Evolutionary conservation across 2,797 vertebrate genomes (phyloP), one percentile per base, ranked within the genome.

Genomic region (Scolopax bukidnonensis): DNA sequence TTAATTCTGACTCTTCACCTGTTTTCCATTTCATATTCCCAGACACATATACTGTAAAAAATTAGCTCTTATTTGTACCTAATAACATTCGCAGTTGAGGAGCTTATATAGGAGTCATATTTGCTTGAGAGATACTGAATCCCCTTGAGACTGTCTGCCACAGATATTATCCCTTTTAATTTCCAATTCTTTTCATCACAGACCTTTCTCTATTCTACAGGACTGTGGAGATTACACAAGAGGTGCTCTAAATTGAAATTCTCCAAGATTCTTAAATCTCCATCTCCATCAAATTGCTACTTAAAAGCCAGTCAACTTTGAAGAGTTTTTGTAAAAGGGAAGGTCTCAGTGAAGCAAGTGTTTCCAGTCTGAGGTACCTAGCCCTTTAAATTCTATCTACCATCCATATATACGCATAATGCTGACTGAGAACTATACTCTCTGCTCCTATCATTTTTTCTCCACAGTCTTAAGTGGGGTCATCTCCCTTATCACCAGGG

Each of bases 101-200:
- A 92, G 84, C 75, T 94, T 94, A 94, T 95, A 96, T 6, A 85
- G 69, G 75, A 96, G 81, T 94, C 84, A 78, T 89, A 96, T 75
- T 96, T 96, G 82, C 91, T 96, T 69, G 73, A 89, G 82, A 96
- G 90, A 95, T 91, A 94, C 70, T 47, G 82, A 92, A 94, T 83
- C 84, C 92, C 71, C 94, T 92, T 94, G 92, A 96, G 91, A 96
- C 82, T 86, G 82, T 90, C 95, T 93, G 92, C 95, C 79, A 95
- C 87, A 95, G 91, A 97, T 96, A 96, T 87, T 94, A 96, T 94
- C 92, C 87, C 91, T 89, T 94, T 96, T 97, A 97, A 97, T 97
- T 96, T 96, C 89, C 79, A 94, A 89, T 94, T 96, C 84, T 94
- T 96, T 97, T 94, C 92, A 96, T 94, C 96, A 83, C 79, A 93